Evolutionary conservation across 1,140 invertebrate species (phyloP).

Genomic region (Triops longicaudatus): DNA sequence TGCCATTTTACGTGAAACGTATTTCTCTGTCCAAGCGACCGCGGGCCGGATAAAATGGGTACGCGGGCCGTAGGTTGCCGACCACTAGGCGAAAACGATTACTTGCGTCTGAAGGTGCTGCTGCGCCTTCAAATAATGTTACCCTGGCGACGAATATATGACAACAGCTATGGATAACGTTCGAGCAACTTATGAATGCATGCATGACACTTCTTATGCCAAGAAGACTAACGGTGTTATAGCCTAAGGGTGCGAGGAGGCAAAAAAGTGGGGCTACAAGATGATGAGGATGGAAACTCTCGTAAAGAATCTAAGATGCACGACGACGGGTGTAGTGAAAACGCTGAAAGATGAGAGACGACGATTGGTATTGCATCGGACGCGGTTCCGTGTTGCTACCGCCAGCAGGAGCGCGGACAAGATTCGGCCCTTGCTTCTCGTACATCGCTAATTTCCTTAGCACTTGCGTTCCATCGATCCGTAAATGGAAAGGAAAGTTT

Average conservation of each 20-base stretch:
- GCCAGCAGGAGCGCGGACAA: not conserved
- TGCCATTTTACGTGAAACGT: no score
- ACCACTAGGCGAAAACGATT: no score
- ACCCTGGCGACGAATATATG: not conserved
- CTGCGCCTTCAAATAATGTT: no score
- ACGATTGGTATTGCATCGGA: not conserved
- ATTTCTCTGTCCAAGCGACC: no score
- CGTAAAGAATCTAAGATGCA: not conserved
- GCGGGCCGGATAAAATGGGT: no score
- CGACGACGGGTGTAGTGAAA: not conserved
- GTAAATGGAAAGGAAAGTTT: not conserved
- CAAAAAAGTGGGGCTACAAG: not conserved
- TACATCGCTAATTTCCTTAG: not conserved
- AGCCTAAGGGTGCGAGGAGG: not conserved
- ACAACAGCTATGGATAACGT: not conserved
- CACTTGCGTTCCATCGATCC: not conserved
- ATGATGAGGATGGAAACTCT: not conserved
- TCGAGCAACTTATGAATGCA: not conserved
- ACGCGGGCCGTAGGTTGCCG: no score
- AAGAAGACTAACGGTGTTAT: conserved; percentile 7
- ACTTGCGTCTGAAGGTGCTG: no score
- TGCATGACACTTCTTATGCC: not conserved
- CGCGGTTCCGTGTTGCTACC: not conserved
- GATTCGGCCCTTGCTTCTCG: not conserved
- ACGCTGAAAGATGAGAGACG: not conserved